These are phyloP conservation scores for Xenopus laevis DNA, from an alignment of 2,113 vertebrate genomes.

Conservation along the genomic window DNA sequence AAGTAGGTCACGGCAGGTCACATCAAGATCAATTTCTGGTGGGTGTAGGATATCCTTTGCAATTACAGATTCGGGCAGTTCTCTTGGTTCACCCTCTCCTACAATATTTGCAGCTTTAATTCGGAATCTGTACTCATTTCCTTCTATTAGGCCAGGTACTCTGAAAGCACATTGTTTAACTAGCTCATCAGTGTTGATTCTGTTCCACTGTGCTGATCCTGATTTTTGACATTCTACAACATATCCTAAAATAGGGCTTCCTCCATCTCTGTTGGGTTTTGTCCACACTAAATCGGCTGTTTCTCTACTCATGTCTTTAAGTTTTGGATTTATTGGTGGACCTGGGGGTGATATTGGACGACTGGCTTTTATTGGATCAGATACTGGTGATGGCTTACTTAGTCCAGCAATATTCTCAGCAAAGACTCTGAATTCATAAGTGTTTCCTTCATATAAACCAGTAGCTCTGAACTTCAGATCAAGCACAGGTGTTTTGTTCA, in stretches of 20 bases:
- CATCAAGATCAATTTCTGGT: slow-evolving; percentile 87
- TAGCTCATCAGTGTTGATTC: slow-evolving; percentile 88
- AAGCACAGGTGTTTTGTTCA: slow-evolving; percentile 89
- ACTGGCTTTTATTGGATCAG: slow-evolving; percentile 83
- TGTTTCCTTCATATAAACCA: slow-evolving; percentile 92
- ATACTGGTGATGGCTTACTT: slow-evolving; percentile 85
- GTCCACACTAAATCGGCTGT: slow-evolving; percentile 94
- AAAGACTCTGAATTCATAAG: slow-evolving; percentile 94
- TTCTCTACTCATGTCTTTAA: slow-evolving; percentile 93
- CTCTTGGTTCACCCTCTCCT: slow-evolving; percentile 93
- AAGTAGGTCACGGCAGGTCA: slow-evolving; percentile 85
- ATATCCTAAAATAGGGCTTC: slow-evolving; percentile 91
- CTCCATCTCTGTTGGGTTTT: slow-evolving; percentile 93
- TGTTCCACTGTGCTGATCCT: slow-evolving; percentile 80
- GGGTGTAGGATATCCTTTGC: slow-evolving; percentile 94
- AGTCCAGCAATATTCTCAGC: slow-evolving; percentile 92
- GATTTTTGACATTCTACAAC: slow-evolving; percentile 89
- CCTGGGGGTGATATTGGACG: slow-evolving; percentile 89
- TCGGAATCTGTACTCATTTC: slow-evolving; percentile 91
- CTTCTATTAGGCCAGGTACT: slow-evolving; percentile 87
- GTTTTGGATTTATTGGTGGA: slow-evolving; percentile 87
- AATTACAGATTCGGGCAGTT: slow-evolving; percentile 82
- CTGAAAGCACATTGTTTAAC: slow-evolving; percentile 88
- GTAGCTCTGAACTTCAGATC: slow-evolving; percentile 90
- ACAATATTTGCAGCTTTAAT: slow-evolving; percentile 89